phyloP scores from a whole-genome alignment of 2,797 vertebrate species.

The Bovichtus diacanthus region DNA sequence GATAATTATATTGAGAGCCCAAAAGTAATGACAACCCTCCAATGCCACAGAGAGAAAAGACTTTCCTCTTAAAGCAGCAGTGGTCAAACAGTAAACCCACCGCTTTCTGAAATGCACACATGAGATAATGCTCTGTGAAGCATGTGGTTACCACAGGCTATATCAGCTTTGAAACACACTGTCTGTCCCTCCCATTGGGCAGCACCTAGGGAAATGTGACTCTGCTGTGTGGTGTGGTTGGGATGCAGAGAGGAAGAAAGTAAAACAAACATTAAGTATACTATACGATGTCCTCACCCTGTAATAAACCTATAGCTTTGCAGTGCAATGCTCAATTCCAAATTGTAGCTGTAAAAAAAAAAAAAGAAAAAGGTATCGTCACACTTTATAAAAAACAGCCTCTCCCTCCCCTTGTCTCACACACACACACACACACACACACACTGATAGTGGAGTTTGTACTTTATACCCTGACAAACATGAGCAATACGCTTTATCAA shows the following conservation, averaged over 20 bases:
- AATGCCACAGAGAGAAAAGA: slow-evolving; percentile 78
- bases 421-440: too few species aligned
- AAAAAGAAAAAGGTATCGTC: not conserved
- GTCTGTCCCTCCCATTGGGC: slow-evolving; percentile 68
- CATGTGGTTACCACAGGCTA: slow-evolving; percentile 69
- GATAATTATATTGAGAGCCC: slow-evolving; percentile 84
- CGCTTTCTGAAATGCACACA: slow-evolving; percentile 73
- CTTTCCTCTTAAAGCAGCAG: slow-evolving; percentile 82
- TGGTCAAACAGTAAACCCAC: slow-evolving; percentile 74
- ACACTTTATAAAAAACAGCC: slow-evolving; percentile 33
- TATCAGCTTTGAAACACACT: slow-evolving; percentile 70
- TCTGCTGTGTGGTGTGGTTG: slow-evolving; percentile 59
- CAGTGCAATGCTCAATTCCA: not conserved
- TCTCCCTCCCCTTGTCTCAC: not conserved
- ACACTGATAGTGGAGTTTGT: slow-evolving; percentile 60
- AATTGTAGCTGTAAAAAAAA: not conserved
- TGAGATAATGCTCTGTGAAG: slow-evolving; percentile 83
- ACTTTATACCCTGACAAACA: slow-evolving; percentile 71
- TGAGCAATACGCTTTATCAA: slow-evolving; percentile 36
- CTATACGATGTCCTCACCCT: slow-evolving; percentile 29
- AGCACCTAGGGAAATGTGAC: slow-evolving; percentile 73
- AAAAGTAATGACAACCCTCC: slow-evolving; percentile 84
- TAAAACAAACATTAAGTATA: slow-evolving; percentile 55
- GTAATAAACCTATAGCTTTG: slow-evolving; percentile 29
- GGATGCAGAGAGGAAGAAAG: slow-evolving; percentile 51